phyloP scores from a whole-genome alignment of 2,888 invertebrate species.

The Cheilosia soror region DNA sequence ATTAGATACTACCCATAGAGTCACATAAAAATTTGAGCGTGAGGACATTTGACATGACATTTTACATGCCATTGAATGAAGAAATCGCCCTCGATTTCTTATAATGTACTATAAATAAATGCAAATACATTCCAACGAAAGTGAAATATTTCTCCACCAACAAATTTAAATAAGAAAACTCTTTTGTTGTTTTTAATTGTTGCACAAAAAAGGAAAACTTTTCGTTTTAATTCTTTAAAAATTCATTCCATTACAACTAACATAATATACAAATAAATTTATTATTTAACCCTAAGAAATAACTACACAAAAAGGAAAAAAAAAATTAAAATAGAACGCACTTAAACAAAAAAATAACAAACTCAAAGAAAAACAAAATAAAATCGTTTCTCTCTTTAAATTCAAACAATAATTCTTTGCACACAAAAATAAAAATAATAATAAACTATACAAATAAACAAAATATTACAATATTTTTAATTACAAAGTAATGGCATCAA shows the following conservation, averaged over 20 bases:
- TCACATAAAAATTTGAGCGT: no score
- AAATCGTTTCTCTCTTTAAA: slow-evolving; percentile 17
- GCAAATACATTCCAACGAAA: no score
- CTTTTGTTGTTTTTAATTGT: slow-evolving; percentile 41
- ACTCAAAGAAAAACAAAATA: slow-evolving; percentile 21
- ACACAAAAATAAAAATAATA: slow-evolving; percentile 19
- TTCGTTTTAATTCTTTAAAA: slow-evolving; percentile 69
- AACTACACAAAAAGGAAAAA: slow-evolving; percentile 31
- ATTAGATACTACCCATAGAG: no score
- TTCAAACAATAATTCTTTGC: slow-evolving; percentile 23
- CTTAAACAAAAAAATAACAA: slow-evolving; percentile 53
- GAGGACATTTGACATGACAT: no score
- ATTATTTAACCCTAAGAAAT: slow-evolving; percentile 33
- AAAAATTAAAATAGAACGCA: slow-evolving; percentile 9
- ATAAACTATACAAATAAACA: slow-evolving; percentile 52
- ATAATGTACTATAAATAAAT: no score
- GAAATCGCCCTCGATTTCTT: no score
- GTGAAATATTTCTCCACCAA: no score
- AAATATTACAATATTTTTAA: slow-evolving; percentile 34
- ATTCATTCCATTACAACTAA: slow-evolving; percentile 60
- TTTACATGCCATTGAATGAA: no score
- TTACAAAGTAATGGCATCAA: slow-evolving; percentile 72
- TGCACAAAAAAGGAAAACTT: slow-evolving; percentile 71
- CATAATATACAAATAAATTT: slow-evolving; percentile 67
- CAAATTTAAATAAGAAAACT: not conserved